A percentile compares a stretch with the other conserved stretches of the same genome.
phyloP scores from a whole-genome alignment of 2,797 vertebrate species.

The Choloepus didactylus region DNA sequence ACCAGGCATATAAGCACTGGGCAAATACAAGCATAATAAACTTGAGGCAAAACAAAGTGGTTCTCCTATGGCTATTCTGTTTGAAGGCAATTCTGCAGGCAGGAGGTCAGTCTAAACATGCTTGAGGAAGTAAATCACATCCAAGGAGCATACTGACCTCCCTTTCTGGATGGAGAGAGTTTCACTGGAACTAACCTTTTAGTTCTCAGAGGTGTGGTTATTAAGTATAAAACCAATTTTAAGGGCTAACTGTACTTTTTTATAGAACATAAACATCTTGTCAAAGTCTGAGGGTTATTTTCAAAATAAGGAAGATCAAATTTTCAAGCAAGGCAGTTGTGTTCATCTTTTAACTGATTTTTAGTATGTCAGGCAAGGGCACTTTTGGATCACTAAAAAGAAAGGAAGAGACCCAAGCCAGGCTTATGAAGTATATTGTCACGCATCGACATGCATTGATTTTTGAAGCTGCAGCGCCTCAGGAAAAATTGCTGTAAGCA shows the following conservation, averaged over 20 bases:
- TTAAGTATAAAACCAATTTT: conserved; percentile 3
- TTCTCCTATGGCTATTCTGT: neutral
- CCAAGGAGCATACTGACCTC: neutral
- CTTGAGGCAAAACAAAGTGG: conserved; percentile 43
- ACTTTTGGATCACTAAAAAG: neutral
- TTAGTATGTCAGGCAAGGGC: neutral
- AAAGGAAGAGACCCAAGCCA: neutral
- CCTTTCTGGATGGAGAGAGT: neutral
- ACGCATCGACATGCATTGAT: neutral
- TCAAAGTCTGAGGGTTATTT: conserved; percentile 38
- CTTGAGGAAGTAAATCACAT: conserved; percentile 12
- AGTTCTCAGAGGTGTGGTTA: neutral
- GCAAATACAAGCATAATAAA: conserved; percentile 56
- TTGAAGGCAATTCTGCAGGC: neutral
- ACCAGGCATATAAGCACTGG: neutral
- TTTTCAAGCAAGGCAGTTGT: neutral
- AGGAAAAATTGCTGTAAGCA: neutral
- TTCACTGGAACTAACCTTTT: neutral
- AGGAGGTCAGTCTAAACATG: conserved; percentile 16
- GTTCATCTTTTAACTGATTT: neutral
- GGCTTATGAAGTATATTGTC: neutral
- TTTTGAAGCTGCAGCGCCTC: neutral
- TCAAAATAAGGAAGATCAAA: neutral
- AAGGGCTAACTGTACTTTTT: neutral
- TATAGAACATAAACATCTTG: neutral